phyloP scores from a whole-genome alignment of 2,797 vertebrate genomes.

The Natrix natrix region DNA sequence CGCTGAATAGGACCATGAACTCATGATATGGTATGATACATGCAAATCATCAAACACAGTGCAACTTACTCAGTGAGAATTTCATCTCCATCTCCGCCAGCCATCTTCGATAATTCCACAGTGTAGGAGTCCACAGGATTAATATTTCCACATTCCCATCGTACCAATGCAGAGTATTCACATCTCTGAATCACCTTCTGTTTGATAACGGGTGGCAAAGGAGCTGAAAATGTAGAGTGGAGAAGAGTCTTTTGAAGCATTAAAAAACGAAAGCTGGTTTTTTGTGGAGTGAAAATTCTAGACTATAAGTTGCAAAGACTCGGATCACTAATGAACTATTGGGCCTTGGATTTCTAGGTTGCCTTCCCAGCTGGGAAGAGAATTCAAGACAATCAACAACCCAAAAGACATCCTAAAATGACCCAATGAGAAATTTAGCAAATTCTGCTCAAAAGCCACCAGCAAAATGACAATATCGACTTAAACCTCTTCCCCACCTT shows the following conservation, averaged over 20 bases:
- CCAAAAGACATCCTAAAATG: background rate
- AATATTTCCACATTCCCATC: conserved; percentile 89
- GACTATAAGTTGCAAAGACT: background rate
- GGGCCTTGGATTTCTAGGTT: background rate
- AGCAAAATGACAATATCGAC: background rate
- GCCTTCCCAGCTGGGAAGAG: background rate
- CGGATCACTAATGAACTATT: background rate
- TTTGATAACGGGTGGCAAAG: conserved; percentile 85
- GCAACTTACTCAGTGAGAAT: conserved; percentile 82
- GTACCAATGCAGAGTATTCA: conserved; percentile 82
- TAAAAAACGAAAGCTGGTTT: background rate
- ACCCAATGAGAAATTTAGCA: background rate
- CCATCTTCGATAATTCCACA: conserved; percentile 81
- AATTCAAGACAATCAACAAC: background rate
- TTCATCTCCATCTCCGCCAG: conserved; percentile 57
- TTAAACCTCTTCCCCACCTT: background rate
- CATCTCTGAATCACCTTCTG: conserved; percentile 80
- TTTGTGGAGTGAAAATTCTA: background rate
- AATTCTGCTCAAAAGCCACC: background rate
- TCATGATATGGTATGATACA: background rate
- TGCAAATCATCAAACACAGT: background rate
- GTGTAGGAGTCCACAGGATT: conserved; percentile 94
- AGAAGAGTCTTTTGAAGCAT: conserved; percentile 28
- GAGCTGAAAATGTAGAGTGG: conserved; percentile 72
- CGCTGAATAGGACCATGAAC: background rate